phyloP scores from a whole-genome alignment of 1,140 invertebrate species.

The Caerostris extrusa region DNA sequence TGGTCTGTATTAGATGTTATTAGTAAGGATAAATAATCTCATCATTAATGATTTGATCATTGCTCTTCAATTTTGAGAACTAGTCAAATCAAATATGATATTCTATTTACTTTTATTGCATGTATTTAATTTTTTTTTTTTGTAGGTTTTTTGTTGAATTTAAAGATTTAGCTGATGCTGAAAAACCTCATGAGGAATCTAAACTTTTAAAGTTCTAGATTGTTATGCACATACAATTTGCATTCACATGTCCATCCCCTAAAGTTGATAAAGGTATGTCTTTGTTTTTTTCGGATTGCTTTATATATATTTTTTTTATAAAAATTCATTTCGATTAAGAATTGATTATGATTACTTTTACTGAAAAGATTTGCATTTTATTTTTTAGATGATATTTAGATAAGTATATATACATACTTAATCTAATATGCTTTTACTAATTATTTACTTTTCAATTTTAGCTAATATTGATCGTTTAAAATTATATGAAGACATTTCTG shows the following conservation, averaged over 20 bases:
- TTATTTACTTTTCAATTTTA: background rate
- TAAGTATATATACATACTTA: no score
- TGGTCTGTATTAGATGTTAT: no score
- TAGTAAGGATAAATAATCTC: no score
- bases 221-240: slow-evolving; percentile 85
- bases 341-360: no score
- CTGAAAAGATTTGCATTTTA: no score
- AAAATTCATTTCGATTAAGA: background rate
- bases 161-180: slow-evolving; percentile 79
- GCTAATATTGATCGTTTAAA: slow-evolving; percentile 56
- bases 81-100: no score
- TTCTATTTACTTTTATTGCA: background rate
- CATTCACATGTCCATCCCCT: slow-evolving; percentile 85
- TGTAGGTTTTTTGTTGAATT: slow-evolving; percentile 81
- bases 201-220: slow-evolving; percentile 83
- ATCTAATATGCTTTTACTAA: background rate
- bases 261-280: slow-evolving; percentile 82
- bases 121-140: background rate
- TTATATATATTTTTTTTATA: background rate
- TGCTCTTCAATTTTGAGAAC: no score
- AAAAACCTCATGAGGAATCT: slow-evolving; percentile 79
- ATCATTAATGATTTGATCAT: no score
- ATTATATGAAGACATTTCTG: slow-evolving; percentile 35
- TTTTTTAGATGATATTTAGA: no score
- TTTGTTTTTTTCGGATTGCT: background rate